Percentiles rank a stretch among this genome's conserved stretches.
Evolutionary conservation across 2,888 invertebrate species (phyloP).

Genomic region (Cacoxenus indagator): DNA sequence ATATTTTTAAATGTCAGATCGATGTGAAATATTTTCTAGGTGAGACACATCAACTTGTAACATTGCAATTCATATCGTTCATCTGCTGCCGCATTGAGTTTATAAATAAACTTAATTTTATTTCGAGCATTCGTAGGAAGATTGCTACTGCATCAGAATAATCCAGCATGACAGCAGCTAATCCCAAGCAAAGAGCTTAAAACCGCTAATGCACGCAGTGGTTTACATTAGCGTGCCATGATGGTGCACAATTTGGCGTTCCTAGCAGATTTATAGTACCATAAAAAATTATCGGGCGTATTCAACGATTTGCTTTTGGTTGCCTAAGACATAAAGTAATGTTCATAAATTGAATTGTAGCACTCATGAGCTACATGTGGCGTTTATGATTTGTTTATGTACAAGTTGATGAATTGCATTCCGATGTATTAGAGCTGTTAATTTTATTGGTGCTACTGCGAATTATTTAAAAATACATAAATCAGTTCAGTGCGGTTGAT

Average conservation of each 20-base stretch:
- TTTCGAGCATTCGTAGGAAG: background rate
- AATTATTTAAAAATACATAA: too few species aligned
- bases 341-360: background rate
- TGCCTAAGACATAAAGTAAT: background rate
- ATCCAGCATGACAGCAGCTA: background rate
- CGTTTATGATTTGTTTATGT: background rate
- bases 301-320: background rate
- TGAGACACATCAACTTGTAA: slow-evolving; percentile 11
- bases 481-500: too few species aligned
- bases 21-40: slow-evolving; percentile 4
- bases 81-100: background rate
- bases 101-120: background rate
- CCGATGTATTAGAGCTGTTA: background rate
- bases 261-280: background rate
- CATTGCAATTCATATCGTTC: background rate
- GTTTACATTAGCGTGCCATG: too few species aligned
- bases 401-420: background rate
- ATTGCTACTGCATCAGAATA: background rate
- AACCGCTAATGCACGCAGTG: too few species aligned
- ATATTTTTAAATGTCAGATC: slow-evolving; percentile 7
- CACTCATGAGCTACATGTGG: background rate
- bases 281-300: background rate
- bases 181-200: background rate
- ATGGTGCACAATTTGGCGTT: too few species aligned
- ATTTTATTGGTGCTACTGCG: too few species aligned